Evolutionary conservation across 2,113 vertebrate genomes (phyloP).

Genomic region (Pseudopipra pipra): DNA sequence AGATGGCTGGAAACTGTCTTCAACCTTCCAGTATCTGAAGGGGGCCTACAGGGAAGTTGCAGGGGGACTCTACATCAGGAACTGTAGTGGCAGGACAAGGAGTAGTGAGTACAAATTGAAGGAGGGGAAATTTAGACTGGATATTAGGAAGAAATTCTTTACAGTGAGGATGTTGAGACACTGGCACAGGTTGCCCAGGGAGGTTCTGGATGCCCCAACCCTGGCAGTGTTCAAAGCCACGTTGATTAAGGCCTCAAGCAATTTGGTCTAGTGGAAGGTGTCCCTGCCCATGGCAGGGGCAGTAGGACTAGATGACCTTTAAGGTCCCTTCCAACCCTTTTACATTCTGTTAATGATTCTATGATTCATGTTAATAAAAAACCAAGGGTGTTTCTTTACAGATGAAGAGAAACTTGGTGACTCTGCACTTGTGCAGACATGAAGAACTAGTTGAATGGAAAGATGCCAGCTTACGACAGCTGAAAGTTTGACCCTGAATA

Average conservation of each 20-base stretch:
- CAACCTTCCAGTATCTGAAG: background rate
- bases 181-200: background rate
- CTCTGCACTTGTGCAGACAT: background rate
- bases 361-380: background rate
- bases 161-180: background rate
- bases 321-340: background rate
- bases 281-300: background rate
- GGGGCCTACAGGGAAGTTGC: background rate
- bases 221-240: background rate
- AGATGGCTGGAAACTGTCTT: background rate
- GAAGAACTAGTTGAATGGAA: background rate
- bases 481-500: slow-evolving; percentile 1
- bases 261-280: background rate
- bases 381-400: background rate
- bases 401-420: background rate
- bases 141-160: background rate
- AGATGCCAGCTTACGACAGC: background rate
- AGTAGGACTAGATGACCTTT: background rate
- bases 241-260: background rate
- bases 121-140: background rate
- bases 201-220: background rate
- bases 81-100: background rate
- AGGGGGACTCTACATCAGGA: background rate
- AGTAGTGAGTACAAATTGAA: background rate
- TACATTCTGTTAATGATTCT: background rate